Evolutionary conservation across 92 coral and sea anemone species (phyloP).

Genomic region (Isaurus tuberculatus): DNA sequence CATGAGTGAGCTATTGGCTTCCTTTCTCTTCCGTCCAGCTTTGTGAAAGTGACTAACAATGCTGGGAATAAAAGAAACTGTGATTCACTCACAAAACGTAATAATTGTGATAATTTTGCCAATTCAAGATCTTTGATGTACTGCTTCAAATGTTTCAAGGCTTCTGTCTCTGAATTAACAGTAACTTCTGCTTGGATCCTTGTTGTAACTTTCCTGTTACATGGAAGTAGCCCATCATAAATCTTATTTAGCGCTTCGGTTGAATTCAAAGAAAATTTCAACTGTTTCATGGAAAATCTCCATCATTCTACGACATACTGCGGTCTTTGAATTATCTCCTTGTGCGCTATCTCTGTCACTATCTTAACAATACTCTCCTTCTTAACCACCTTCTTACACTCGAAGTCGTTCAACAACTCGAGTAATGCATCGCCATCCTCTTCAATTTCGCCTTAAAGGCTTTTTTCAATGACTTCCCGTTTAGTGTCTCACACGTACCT

Average conservation of each 20-base stretch:
- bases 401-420: constrained; percentile 37
- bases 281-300: constrained; percentile 15
- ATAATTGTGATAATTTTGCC: constrained; percentile 30
- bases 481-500: constrained; percentile 57
- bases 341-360: constrained; percentile 40
- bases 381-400: constrained; percentile 25
- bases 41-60: constrained; percentile 33
- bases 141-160: constrained; percentile 26
- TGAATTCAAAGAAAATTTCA: constrained; percentile 1
- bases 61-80: constrained; percentile 46
- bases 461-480: constrained; percentile 48
- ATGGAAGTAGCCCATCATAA: constrained; percentile 32
- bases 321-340: constrained; percentile 48
- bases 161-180: constrained; percentile 29
- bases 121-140: constrained; percentile 38
- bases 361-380: constrained; percentile 20
- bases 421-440: constrained; percentile 43
- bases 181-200: constrained; percentile 20
- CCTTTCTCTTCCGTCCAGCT: constrained; percentile 35
- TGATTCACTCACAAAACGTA: constrained; percentile 48
- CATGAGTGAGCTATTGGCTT: constrained; percentile 59
- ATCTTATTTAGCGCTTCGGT: constrained; percentile 13
- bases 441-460: constrained; percentile 44
- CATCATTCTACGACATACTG: constrained; percentile 28
- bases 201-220: constrained; percentile 17